A percentile compares a stretch with the other conserved stretches of the same genome.
Evolutionary conservation across 2,113 vertebrate species (phyloP).

Genomic region (Onychostruthus taczanowskii): DNA sequence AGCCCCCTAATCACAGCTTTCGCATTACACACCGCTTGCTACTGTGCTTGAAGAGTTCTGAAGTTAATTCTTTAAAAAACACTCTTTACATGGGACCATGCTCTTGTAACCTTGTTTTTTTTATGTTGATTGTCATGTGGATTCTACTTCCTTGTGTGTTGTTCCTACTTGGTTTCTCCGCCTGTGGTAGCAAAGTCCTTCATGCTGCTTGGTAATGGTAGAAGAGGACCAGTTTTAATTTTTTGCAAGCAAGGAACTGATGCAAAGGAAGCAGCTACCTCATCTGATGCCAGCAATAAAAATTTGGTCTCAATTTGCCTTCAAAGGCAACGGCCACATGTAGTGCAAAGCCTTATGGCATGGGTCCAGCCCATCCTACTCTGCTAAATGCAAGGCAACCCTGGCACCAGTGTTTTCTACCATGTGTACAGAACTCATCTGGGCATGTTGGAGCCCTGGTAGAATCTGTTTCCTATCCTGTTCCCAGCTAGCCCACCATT

Average conservation of each 20-base stretch:
- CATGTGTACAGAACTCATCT: neutral
- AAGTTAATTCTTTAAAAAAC: neutral
- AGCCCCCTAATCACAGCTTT: slow-evolving; percentile 34
- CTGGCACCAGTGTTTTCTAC: neutral
- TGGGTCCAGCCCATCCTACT: neutral
- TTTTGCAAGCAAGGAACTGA: neutral
- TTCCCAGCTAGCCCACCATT: neutral
- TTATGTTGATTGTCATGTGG: fast-evolving
- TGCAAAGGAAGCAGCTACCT: neutral
- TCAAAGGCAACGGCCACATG: neutral
- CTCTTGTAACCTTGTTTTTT: neutral
- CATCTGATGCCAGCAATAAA: neutral
- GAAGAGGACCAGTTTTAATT: neutral
- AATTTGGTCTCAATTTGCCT: neutral
- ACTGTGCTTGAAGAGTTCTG: neutral
- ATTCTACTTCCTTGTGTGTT: neutral
- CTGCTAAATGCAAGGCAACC: neutral
- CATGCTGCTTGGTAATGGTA: neutral
- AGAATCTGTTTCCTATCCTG: neutral
- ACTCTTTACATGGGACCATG: neutral
- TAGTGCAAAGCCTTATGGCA: neutral
- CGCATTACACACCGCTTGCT: neutral
- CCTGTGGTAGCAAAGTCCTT: neutral
- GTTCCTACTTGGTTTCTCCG: neutral
- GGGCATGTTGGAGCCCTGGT: neutral